Percentiles rank a stretch among this genome's conserved stretches.
These are phyloP conservation scores for Actenoides hombroni DNA, from an alignment of 2,113 vertebrate genomes.

Conservation along the genomic window DNA sequence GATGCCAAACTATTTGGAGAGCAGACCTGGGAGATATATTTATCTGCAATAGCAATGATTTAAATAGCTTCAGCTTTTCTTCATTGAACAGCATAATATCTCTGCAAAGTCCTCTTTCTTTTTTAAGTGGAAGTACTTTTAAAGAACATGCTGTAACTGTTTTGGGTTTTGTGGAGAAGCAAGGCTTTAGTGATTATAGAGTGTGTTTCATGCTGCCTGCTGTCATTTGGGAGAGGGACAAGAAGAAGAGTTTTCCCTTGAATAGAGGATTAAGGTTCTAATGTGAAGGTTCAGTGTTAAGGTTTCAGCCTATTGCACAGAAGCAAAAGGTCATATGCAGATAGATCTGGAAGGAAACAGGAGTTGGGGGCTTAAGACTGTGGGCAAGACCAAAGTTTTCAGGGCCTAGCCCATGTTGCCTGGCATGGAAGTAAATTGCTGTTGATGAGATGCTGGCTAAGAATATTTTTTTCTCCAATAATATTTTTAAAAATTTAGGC, in stretches of 20 bases:
- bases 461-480: background rate
- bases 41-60: background rate
- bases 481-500: background rate
- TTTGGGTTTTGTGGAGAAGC: background rate
- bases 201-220: background rate
- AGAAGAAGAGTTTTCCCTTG: background rate
- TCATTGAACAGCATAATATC: background rate
- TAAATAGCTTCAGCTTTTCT: background rate
- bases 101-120: background rate
- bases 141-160: background rate
- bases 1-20: background rate
- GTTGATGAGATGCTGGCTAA: background rate
- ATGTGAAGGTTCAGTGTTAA: background rate
- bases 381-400: background rate
- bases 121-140: background rate
- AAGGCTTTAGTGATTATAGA: background rate
- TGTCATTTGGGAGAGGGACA: background rate
- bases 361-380: background rate
- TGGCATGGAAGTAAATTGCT: background rate
- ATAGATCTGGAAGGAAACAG: background rate
- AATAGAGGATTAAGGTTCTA: background rate
- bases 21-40: background rate
- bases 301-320: background rate
- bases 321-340: background rate
- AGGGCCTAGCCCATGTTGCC: background rate